These are phyloP conservation scores for Andrena flavipes DNA, from an alignment of 2,888 invertebrate genomes.

Conservation along the genomic window DNA sequence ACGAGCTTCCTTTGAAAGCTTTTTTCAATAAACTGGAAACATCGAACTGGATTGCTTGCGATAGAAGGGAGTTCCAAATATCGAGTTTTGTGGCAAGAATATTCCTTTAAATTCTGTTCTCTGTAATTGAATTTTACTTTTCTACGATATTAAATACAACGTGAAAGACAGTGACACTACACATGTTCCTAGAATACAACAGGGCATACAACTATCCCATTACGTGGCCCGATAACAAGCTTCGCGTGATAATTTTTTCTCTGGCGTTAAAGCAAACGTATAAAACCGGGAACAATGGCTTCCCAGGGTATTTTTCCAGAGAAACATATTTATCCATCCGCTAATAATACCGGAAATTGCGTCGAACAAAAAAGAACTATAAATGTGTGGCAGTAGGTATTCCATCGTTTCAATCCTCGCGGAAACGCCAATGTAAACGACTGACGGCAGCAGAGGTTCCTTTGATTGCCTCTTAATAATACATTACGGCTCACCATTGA, in stretches of 20 bases:
- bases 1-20: too few species aligned
- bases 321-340: not conserved
- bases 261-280: slow-evolving; percentile 7
- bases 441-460: not conserved
- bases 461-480: not conserved
- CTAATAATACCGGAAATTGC: slow-evolving; percentile 11
- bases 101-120: too few species aligned
- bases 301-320: not conserved
- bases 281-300: not conserved
- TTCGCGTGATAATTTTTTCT: slow-evolving; percentile 38
- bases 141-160: too few species aligned
- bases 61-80: too few species aligned
- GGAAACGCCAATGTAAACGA: not conserved
- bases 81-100: too few species aligned
- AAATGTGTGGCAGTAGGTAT: too few species aligned
- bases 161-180: not conserved
- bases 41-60: too few species aligned
- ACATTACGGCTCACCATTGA: not conserved
- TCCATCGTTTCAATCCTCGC: not conserved
- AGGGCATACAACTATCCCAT: slow-evolving; percentile 18
- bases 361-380: not conserved
- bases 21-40: too few species aligned
- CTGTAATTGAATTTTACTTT: too few species aligned
- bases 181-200: not conserved
- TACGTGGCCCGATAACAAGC: slow-evolving; percentile 23